A percentile compares a stretch with the other conserved stretches of the same genome.
Evolutionary conservation across 2,888 invertebrate genomes (phyloP).

Genomic region (Eupsilia transversa): DNA sequence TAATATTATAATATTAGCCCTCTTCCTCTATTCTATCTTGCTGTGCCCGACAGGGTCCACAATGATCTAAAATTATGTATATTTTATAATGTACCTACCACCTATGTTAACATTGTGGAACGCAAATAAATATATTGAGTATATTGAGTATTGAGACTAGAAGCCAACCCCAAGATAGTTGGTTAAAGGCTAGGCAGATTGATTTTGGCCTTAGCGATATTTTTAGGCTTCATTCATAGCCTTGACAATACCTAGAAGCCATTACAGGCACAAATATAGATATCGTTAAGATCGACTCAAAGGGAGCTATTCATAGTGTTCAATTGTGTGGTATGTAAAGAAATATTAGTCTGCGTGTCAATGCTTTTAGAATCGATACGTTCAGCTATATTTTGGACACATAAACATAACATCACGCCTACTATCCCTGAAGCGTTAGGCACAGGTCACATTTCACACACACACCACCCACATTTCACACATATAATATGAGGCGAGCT

Average conservation of each 20-base stretch:
- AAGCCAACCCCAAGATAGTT: too few species aligned
- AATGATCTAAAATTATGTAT: too few species aligned
- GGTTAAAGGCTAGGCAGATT: too few species aligned
- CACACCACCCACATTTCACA: background rate
- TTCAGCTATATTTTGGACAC: background rate
- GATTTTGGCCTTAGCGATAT: too few species aligned
- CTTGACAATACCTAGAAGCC: constrained; percentile 10
- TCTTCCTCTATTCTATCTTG: too few species aligned
- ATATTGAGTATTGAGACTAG: too few species aligned
- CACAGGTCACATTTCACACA: background rate
- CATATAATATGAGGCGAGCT: background rate
- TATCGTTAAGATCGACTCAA: constrained; percentile 21
- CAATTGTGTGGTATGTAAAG: background rate
- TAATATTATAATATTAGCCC: too few species aligned
- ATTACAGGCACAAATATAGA: background rate
- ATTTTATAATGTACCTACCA: too few species aligned
- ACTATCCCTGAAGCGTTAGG: background rate
- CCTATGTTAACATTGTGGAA: too few species aligned
- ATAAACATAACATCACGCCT: background rate
- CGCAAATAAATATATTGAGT: too few species aligned
- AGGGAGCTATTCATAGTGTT: constrained; percentile 13
- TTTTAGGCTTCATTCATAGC: constrained; percentile 15
- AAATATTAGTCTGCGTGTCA: background rate
- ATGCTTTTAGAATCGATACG: constrained; percentile 1
- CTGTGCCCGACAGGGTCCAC: too few species aligned